These are phyloP conservation scores for Sylvia borin DNA, from an alignment of 2,797 vertebrate species.

Conservation along the genomic window DNA sequence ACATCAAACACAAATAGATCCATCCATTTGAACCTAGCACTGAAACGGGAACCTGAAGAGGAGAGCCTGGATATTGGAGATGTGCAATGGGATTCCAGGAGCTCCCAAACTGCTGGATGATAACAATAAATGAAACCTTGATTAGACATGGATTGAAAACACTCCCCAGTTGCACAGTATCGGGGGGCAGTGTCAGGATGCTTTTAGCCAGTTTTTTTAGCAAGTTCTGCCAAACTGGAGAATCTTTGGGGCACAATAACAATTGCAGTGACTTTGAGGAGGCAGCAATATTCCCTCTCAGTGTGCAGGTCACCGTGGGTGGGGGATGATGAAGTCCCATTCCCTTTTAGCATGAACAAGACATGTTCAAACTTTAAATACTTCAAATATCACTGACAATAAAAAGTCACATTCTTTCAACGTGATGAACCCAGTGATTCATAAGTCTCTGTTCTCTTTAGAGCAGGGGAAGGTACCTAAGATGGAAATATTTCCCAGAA, in stretches of 20 bases:
- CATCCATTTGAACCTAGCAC: background rate
- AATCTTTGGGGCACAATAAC: background rate
- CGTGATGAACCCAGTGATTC: slow-evolving; percentile 50
- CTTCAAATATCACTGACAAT: slow-evolving; percentile 64
- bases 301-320: slow-evolving; percentile 50
- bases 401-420: slow-evolving; percentile 36
- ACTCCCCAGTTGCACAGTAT: background rate
- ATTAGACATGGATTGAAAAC: background rate
- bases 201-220: background rate
- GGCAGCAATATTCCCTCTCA: slow-evolving; percentile 10
- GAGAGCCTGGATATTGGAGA: background rate
- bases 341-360: slow-evolving; percentile 24
- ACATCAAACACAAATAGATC: background rate
- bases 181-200: background rate
- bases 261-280: slow-evolving; percentile 10
- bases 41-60: background rate
- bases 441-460: background rate
- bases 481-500: background rate
- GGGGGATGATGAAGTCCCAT: slow-evolving; percentile 35
- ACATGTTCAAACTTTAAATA: slow-evolving; percentile 35
- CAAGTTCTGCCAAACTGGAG: background rate
- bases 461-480: background rate
- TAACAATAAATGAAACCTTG: background rate
- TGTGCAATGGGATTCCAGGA: background rate
- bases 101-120: background rate